Percentiles rank a stretch among this genome's conserved stretches.
These are phyloP conservation scores for Plagodis dolabraria DNA, from an alignment of 2,888 invertebrate genomes.

Conservation along the genomic window DNA sequence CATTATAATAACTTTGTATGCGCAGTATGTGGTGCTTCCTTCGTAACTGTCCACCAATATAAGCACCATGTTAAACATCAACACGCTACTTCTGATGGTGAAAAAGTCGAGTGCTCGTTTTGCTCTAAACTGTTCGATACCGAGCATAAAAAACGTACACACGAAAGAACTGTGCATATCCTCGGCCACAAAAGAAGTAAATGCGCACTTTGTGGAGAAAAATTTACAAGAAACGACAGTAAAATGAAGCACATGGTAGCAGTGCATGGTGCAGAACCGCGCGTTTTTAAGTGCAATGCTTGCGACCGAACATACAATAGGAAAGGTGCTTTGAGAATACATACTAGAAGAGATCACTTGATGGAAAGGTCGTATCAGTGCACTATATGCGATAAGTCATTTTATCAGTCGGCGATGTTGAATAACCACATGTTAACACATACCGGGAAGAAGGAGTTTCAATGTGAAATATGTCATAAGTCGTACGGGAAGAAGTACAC, in stretches of 20 bases:
- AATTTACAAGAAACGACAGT: conserved; percentile 45
- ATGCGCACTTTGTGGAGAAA: conserved; percentile 27
- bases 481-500: conserved; percentile 54
- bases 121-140: conserved; percentile 63
- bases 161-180: conserved; percentile 58
- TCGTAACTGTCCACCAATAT: conserved; percentile 50
- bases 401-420: conserved; percentile 46
- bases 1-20: conserved; percentile 77
- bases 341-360: conserved; percentile 46
- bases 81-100: conserved; percentile 29
- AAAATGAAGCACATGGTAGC: conserved; percentile 53
- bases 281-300: conserved; percentile 49
- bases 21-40: conserved; percentile 72
- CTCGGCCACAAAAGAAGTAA: conserved; percentile 19
- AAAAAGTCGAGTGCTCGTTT: conserved; percentile 44
- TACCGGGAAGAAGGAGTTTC: conserved; percentile 64
- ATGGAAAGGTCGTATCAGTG: conserved; percentile 41
- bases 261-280: conserved; percentile 49
- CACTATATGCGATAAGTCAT: conserved; percentile 41
- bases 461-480: conserved; percentile 62
- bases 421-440: conserved; percentile 67
- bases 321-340: conserved; percentile 41
- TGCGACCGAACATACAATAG: conserved; percentile 51
- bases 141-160: conserved; percentile 48
- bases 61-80: conserved; percentile 27